Conservation (phyloP, 2,888 invertebrate species). For the Andrena dorsata region DNA sequence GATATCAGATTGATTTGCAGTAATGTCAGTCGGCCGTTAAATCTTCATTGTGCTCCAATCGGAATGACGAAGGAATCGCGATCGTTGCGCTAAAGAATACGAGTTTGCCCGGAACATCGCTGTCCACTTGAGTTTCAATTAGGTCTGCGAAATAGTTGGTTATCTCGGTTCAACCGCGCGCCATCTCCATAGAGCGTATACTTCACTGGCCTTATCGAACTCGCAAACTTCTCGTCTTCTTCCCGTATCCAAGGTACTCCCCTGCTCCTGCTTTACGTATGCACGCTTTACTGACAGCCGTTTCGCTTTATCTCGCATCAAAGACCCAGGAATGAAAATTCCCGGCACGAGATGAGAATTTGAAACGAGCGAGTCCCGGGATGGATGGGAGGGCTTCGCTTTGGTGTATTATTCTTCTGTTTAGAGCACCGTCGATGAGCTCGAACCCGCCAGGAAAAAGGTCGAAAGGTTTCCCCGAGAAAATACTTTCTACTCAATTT, state of each 20-base stretch:
- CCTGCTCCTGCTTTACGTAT: constrained; percentile 7
- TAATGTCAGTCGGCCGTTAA: constrained; percentile 8
- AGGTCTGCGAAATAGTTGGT: constrained; percentile 12
- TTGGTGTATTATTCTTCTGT: constrained; percentile 22
- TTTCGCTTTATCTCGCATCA: constrained; percentile 61
- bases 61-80: not conserved
- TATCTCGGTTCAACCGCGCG: constrained; percentile 8
- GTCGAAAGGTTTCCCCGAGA: not conserved
- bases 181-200: constrained; percentile 33
- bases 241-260: constrained; percentile 11
- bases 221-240: constrained; percentile 30
- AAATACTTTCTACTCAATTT: not conserved
- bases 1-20: constrained; percentile 53
- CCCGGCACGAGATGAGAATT: constrained; percentile 57
- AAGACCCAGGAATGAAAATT: constrained; percentile 48
- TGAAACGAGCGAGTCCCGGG: constrained; percentile 20
- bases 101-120: not conserved
- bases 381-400: not conserved
- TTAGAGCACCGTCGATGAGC: constrained; percentile 9
- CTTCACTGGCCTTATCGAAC: constrained; percentile 46
- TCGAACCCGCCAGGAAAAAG: not conserved
- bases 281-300: constrained; percentile 30
- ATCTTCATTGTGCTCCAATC: constrained; percentile 20
- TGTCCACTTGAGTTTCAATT: constrained; percentile 13
- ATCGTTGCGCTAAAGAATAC: not conserved